Conservation (phyloP, 2,113 vertebrate species). For the Irena cyanogastra region DNA sequence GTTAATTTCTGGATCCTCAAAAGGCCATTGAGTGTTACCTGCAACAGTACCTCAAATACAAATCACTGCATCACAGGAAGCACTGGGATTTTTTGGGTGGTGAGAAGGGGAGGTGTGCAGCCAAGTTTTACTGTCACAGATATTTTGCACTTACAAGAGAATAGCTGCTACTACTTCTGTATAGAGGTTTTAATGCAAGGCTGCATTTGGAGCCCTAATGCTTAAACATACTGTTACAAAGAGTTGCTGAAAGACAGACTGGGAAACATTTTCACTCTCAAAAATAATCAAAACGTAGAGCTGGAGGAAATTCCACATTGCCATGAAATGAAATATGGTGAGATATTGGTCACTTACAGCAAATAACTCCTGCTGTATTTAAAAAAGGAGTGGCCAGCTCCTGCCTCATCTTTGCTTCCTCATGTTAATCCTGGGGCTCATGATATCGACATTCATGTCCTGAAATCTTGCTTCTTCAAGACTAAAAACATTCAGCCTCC, state of each 20-base stretch:
- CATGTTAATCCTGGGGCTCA: neutral
- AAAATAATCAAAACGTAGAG: neutral
- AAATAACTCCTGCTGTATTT: neutral
- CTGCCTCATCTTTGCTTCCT: neutral
- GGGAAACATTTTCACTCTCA: neutral
- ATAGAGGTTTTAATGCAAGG: neutral
- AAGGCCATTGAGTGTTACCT: neutral
- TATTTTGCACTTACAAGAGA: neutral
- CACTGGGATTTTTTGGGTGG: rapidly evolving
- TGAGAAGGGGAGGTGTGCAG: neutral
- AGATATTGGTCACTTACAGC: neutral
- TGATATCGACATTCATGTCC: rapidly evolving
- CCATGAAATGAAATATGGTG: neutral
- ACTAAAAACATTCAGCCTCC: neutral
- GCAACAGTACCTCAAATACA: neutral
- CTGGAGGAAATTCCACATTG: neutral
- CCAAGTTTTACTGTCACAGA: neutral
- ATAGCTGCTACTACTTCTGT: neutral
- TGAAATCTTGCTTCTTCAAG: neutral
- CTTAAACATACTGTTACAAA: neutral
- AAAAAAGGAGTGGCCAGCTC: neutral
- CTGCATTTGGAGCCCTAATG: neutral
- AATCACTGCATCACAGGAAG: neutral
- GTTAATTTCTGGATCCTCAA: neutral
- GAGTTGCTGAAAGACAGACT: neutral